Conservation (phyloP, 2,888 invertebrate species). For the Macrostomum cliftonense region DNA sequence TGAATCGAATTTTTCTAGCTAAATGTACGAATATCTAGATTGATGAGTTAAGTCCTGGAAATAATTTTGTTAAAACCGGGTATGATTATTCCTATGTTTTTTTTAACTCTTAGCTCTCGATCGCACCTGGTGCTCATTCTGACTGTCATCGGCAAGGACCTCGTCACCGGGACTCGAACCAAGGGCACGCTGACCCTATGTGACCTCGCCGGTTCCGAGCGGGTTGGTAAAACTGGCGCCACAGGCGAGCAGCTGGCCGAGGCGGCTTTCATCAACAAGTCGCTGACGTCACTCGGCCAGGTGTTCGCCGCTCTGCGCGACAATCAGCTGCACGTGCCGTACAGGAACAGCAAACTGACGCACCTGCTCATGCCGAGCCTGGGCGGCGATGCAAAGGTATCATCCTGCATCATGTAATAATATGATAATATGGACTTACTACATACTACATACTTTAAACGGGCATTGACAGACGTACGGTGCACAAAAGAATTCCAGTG, state of each 20-base stretch:
- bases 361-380: slow-evolving; percentile 35
- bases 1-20: no score
- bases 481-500: no score
- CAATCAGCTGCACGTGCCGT: slow-evolving; percentile 34
- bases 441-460: no score
- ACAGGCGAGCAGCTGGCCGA: slow-evolving; percentile 32
- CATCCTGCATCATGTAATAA: no score
- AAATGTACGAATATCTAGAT: no score
- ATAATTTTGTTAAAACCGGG: no score
- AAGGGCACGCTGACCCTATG: slow-evolving; percentile 30
- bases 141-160: slow-evolving; percentile 27
- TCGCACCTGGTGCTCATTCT: slow-evolving; percentile 33
- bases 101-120: slow-evolving; percentile 26
- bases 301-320: slow-evolving; percentile 30
- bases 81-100: no score
- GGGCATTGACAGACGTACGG: no score
- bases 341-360: slow-evolving; percentile 35
- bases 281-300: slow-evolving; percentile 34
- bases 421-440: no score
- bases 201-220: slow-evolving; percentile 35
- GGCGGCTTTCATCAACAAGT: slow-evolving; percentile 36
- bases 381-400: slow-evolving; percentile 36
- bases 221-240: slow-evolving; percentile 32
- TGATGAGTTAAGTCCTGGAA: no score
- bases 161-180: slow-evolving; percentile 25